Percentiles rank a stretch among this genome's conserved stretches.
These are phyloP conservation scores for Leucosticte australis DNA, from an alignment of 2,113 vertebrate genomes.

Conservation along the genomic window DNA sequence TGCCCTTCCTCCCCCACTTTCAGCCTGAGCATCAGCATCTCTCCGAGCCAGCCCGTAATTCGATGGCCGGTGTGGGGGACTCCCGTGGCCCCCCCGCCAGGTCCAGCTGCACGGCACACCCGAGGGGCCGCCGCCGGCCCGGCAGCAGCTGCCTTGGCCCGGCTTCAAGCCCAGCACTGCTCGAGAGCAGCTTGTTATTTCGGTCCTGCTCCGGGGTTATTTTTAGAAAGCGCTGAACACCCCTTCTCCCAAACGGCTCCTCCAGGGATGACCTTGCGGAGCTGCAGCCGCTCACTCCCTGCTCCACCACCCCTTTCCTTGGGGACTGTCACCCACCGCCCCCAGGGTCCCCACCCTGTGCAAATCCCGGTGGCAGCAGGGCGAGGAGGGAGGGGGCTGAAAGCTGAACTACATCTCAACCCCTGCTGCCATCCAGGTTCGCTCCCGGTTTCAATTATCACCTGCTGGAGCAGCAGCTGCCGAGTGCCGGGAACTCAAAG, in stretches of 20 bases:
- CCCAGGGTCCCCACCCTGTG: not conserved
- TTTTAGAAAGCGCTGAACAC: conserved; percentile 43
- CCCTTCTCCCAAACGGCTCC: not conserved
- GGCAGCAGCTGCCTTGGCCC: conserved; percentile 53
- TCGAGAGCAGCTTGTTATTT: conserved; percentile 39
- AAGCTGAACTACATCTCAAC: not conserved
- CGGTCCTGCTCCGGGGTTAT: not conserved
- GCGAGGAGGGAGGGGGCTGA: not conserved
- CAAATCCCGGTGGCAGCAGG: not conserved
- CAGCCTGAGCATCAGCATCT: not conserved
- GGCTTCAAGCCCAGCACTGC: not conserved
- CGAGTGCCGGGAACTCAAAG: conserved; percentile 24
- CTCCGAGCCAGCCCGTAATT: rapidly evolving
- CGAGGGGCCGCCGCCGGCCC: not conserved
- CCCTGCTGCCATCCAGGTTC: conserved; percentile 22
- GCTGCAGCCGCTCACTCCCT: not conserved
- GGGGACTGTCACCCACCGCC: not conserved
- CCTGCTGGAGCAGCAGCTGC: conserved; percentile 69
- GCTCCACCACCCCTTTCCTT: not conserved
- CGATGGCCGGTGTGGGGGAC: not conserved
- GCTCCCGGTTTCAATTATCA: conserved; percentile 63
- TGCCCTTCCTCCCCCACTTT: rapidly evolving
- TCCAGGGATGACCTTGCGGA: not conserved
- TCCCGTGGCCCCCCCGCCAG: not conserved
- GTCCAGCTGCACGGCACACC: not conserved